These are phyloP conservation scores for Corythornis cristatus DNA, from an alignment of 2,113 vertebrate species.

Conservation along the genomic window DNA sequence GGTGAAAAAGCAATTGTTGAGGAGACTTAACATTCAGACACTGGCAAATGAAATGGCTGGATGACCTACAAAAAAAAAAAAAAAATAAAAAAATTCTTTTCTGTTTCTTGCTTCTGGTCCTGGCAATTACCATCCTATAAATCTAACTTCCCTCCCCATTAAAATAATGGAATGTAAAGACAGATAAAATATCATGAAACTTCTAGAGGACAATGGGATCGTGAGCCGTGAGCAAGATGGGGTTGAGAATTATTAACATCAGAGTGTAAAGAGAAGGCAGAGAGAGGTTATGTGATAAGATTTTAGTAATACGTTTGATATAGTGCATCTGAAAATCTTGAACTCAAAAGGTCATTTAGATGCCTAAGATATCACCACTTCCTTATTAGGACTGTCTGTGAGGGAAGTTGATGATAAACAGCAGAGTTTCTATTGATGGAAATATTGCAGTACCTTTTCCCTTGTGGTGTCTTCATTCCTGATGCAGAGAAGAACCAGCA, in stretches of 20 bases:
- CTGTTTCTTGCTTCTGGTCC: constrained; percentile 14
- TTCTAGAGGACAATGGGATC: constrained; percentile 47
- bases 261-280: not conserved
- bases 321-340: not conserved
- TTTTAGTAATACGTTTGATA: constrained; percentile 26
- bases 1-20: not conserved
- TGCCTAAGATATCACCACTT: not conserved
- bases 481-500: not conserved
- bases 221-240: constrained; percentile 5
- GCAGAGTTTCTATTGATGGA: not conserved
- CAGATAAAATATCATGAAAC: constrained; percentile 11
- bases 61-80: no score
- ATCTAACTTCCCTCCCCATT: constrained; percentile 49
- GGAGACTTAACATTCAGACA: constrained; percentile 1
- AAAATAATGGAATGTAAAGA: constrained; percentile 60
- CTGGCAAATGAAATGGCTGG: constrained; percentile 2
- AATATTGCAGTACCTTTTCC: not conserved
- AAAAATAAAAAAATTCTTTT: not conserved
- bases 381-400: not conserved
- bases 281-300: not conserved
- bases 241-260: constrained; percentile 20
- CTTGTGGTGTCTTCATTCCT: not conserved
- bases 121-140: constrained; percentile 52
- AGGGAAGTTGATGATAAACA: constrained; percentile 15
- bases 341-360: not conserved